A percentile compares a stretch with the other conserved stretches of the same genome.
Conservation (phyloP, 2,888 invertebrate genomes). For the Allolobophora icterica region DNA sequence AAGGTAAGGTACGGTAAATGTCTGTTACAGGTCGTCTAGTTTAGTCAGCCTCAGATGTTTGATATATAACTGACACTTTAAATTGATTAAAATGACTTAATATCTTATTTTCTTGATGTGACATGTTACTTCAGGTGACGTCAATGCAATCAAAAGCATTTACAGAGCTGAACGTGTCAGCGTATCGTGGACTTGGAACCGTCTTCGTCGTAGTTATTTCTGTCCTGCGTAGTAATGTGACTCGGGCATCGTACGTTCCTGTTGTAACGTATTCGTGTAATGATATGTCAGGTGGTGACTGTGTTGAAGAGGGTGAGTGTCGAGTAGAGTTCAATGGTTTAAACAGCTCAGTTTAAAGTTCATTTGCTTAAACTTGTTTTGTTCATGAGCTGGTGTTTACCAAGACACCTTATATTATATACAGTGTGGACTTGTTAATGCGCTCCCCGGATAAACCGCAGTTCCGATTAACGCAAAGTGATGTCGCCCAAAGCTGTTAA, state of each 20-base stretch:
- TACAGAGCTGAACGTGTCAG: neutral
- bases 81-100: neutral
- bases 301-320: neutral
- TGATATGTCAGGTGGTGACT: neutral
- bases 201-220: neutral
- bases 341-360: neutral
- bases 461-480: no score
- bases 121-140: neutral
- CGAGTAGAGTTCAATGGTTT: neutral
- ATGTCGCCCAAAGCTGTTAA: no score
- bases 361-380: neutral
- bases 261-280: neutral
- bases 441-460: no score
- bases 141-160: neutral
- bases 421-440: no score
- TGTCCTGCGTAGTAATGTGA: neutral
- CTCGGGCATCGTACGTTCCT: constrained; percentile 8
- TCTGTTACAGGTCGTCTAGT: no score
- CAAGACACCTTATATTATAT: no score
- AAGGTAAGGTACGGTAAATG: no score
- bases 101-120: neutral
- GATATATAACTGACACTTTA: neutral
- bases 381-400: neutral
- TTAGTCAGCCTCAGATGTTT: neutral
- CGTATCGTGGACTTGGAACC: constrained; percentile 1